Evolutionary conservation across 2,113 vertebrate genomes (phyloP), one percentile per base, ranked within the genome.

Genomic region (Cottus gobio): DNA sequence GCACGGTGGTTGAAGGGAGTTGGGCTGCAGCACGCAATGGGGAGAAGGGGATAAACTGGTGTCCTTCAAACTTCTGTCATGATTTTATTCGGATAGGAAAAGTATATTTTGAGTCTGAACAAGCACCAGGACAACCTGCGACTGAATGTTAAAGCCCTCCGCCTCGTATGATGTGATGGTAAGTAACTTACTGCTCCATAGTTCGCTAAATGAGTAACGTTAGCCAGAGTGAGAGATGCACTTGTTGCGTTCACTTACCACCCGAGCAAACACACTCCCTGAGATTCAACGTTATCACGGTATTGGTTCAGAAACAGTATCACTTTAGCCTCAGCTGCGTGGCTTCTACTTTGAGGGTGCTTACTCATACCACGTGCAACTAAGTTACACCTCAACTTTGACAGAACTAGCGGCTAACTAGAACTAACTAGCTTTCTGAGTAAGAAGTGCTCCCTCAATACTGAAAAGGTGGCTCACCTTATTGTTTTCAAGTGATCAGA

Each of bases 201-300:
- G 22, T 30, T 30, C 30, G 4, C 16, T 46, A 10, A 70, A 61
- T 7, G 26, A 60, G 28, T 26, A 30, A 58, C 28, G 28, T 60
- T 60, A 34, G 57, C 7, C 7, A 3, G 22, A 68, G 44, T 68
- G 16, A 6, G 16, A 44, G 64, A 75, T 82, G 82, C 87, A 90
- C 90, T 91, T 93, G 91, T 89, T 92, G 90, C 82, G 5, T 50
- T 57, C 11, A 50, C 48, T 42, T 30, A 10, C 48, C 56, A 42
- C 12, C 54, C 54, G 67, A n/a, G 2, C 58, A 10, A 26, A 79
- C 31, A 4, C 20, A 7, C 30, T n/a, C 2, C 5, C 2, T 3
- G 7, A 2, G 16, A 2, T 9, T 36, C 9, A 34, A 12, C 15
- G 6, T 65, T 39, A 28, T 18, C 5, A 2, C n/a, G 5, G 2